These are phyloP conservation scores for Protobothrops mucrosquamatus DNA, from an alignment of 2,113 vertebrate species.

Conservation along the genomic window DNA sequence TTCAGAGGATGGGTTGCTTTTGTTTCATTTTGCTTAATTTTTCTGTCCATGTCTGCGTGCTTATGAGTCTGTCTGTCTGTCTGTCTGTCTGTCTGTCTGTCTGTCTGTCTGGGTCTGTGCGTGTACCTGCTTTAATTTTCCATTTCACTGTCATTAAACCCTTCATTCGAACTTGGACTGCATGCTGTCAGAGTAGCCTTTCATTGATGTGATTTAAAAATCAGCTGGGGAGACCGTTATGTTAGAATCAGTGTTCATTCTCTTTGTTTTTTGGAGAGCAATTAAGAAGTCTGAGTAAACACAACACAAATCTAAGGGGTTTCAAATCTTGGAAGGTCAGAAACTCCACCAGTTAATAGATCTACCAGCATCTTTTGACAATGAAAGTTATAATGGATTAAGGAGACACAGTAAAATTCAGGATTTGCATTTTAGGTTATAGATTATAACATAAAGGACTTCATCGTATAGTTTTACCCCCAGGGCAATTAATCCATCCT, in stretches of 20 bases:
- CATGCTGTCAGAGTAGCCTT: conserved; percentile 72
- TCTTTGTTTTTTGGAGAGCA: conserved; percentile 66
- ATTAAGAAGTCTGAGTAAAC: conserved; percentile 59
- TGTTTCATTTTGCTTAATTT: not conserved
- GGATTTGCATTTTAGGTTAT: conserved; percentile 36
- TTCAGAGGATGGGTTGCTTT: conserved; percentile 33
- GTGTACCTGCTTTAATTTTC: not conserved
- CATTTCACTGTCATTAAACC: conserved; percentile 77
- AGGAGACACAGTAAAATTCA: conserved; percentile 53
- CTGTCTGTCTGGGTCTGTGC: not conserved
- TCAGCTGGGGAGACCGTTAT: conserved; percentile 74
- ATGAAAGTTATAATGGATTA: conserved; percentile 62
- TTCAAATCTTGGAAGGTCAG: conserved; percentile 57
- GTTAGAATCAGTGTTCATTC: conserved; percentile 63
- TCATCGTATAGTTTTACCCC: conserved; percentile 38
- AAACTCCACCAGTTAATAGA: conserved; percentile 62
- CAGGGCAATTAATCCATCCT: conserved; percentile 44
- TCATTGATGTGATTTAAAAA: conserved; percentile 82
- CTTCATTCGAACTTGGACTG: conserved; percentile 70
- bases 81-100: not conserved
- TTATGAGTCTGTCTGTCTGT: not conserved
- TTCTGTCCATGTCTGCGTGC: not conserved
- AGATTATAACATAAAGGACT: conserved; percentile 48
- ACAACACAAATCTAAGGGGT: conserved; percentile 63
- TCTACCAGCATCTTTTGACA: conserved; percentile 65